Conservation (phyloP, 2,888 invertebrate genomes). For the Drosophila macrospina region DNA sequence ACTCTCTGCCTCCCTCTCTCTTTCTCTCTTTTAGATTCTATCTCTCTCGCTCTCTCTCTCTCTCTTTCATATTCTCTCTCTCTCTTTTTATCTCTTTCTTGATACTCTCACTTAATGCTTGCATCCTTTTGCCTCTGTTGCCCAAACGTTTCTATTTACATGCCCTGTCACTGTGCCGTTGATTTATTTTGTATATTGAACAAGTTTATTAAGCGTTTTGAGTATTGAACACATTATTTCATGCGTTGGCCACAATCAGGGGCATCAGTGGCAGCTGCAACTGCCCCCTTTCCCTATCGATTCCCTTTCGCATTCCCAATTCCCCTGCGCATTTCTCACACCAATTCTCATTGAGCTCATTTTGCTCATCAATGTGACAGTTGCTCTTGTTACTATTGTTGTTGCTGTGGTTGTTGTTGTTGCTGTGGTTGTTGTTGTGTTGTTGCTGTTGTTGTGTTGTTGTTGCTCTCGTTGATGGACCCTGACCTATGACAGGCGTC, state of each 20-base stretch:
- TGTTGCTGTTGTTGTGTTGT: not conserved
- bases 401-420: not conserved
- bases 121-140: too few species aligned
- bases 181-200: constrained; percentile 30
- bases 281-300: constrained; percentile 6
- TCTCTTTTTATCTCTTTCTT: too few species aligned
- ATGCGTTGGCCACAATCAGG: constrained; percentile 21
- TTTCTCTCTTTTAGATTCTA: too few species aligned
- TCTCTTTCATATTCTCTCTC: too few species aligned
- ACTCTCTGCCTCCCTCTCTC: too few species aligned
- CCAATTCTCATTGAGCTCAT: constrained; percentile 27
- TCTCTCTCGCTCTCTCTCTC: too few species aligned
- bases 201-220: constrained; percentile 63
- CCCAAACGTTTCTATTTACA: constrained; percentile 6
- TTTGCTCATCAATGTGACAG: constrained; percentile 23
- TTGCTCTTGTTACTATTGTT: constrained; percentile 1
- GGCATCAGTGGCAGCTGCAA: constrained; percentile 39
- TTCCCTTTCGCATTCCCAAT: constrained; percentile 21
- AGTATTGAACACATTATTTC: constrained; percentile 25
- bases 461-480: constrained; percentile 3
- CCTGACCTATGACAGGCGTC: constrained; percentile 58
- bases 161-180: not conserved
- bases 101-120: too few species aligned
- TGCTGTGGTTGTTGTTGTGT: constrained; percentile 1
- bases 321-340: constrained; percentile 14